These are phyloP conservation scores for Dromius quadrimaculatus DNA, from an alignment of 2,888 invertebrate genomes.

Conservation along the genomic window DNA sequence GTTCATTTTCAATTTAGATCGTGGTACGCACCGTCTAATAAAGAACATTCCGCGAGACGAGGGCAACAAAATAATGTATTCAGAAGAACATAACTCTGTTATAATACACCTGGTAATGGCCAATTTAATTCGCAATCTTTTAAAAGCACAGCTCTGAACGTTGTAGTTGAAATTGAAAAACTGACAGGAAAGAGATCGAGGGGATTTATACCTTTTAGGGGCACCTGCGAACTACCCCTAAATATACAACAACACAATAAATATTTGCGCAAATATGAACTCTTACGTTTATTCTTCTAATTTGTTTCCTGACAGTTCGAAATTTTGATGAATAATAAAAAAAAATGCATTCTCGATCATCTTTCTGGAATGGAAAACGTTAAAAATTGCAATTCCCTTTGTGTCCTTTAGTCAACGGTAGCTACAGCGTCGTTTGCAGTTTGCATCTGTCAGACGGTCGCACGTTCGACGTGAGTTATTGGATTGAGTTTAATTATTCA, in stretches of 20 bases:
- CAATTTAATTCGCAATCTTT: slow-evolving; percentile 53
- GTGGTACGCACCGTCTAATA: slow-evolving; percentile 26
- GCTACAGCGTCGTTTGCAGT: slow-evolving; percentile 44
- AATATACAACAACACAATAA: too few species aligned
- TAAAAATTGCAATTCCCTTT: too few species aligned
- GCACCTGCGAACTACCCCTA: too few species aligned
- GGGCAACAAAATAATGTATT: slow-evolving; percentile 47
- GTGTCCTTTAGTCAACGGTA: too few species aligned
- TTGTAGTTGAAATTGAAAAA: slow-evolving; percentile 48
- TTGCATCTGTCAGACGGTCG: slow-evolving; percentile 39
- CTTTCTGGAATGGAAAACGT: too few species aligned
- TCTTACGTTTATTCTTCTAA: too few species aligned
- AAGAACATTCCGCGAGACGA: slow-evolving; percentile 20
- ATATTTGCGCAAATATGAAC: too few species aligned
- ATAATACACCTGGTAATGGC: slow-evolving; percentile 53
- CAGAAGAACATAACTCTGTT: slow-evolving; percentile 47
- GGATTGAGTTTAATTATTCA: slow-evolving; percentile 53
- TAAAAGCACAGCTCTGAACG: slow-evolving; percentile 29
- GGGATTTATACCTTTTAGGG: too few species aligned
- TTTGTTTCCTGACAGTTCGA: too few species aligned
- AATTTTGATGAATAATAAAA: too few species aligned
- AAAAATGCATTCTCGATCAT: too few species aligned
- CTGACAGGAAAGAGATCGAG: too few species aligned
- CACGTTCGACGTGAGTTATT: slow-evolving; percentile 51
- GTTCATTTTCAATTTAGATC: slow-evolving; percentile 35